These are phyloP conservation scores for Orgyia antiqua DNA, from an alignment of 2,888 invertebrate species.

Conservation along the genomic window DNA sequence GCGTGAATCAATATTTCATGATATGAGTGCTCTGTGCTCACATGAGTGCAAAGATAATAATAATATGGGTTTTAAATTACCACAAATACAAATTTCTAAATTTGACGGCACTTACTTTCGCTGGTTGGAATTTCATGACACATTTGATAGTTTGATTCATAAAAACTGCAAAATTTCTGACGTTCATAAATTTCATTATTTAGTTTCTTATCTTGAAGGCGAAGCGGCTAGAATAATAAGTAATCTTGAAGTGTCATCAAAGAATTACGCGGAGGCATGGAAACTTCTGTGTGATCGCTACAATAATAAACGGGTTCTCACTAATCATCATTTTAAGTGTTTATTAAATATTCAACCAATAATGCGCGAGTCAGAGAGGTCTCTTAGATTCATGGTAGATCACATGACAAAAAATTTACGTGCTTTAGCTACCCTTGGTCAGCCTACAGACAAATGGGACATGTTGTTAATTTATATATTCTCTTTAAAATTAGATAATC, in stretches of 20 bases:
- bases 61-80: slow-evolving; percentile 6
- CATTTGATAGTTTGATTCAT: slow-evolving; percentile 17
- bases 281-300: slow-evolving; percentile 4
- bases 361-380: slow-evolving; percentile 8
- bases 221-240: slow-evolving; percentile 17
- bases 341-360: slow-evolving; percentile 4
- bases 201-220: slow-evolving; percentile 6
- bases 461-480: slow-evolving; percentile 17
- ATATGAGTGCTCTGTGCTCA: no score
- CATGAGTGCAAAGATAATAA: no score
- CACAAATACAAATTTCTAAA: slow-evolving; percentile 18
- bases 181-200: slow-evolving; percentile 11
- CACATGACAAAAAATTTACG: slow-evolving; percentile 17
- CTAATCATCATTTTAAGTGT: slow-evolving; percentile 11
- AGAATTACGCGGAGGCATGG: slow-evolving; percentile 4
- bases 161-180: slow-evolving; percentile 16
- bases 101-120: slow-evolving; percentile 22
- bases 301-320: slow-evolving; percentile 6
- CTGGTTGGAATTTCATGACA: slow-evolving; percentile 24
- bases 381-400: not conserved
- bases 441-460: slow-evolving; percentile 17
- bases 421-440: slow-evolving; percentile 12
- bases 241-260: not conserved
- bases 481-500: slow-evolving; percentile 12
- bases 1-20: not conserved